Conservation (phyloP, 2,888 invertebrate genomes). For the Drosophila austrosaltans region DNA sequence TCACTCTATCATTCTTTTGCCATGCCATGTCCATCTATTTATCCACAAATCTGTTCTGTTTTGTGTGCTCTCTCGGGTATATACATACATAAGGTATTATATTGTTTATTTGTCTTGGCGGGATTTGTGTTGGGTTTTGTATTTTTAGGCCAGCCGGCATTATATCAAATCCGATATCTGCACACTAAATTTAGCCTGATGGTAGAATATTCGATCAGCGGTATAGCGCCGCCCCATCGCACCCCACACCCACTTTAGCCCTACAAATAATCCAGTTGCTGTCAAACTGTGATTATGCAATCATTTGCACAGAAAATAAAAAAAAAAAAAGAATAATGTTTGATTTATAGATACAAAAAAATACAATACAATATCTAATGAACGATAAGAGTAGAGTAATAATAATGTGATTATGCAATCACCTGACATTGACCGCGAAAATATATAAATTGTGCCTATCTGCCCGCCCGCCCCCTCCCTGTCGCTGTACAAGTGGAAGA, state of each 20-base stretch:
- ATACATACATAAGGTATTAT: not conserved
- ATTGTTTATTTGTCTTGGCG: conserved; percentile 42
- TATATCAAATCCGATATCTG: conserved; percentile 56
- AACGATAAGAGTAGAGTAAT: not conserved
- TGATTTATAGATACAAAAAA: not conserved
- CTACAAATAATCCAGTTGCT: conserved; percentile 25
- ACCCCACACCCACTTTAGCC: not conserved
- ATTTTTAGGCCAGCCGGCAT: conserved; percentile 72
- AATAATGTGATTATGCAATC: conserved; percentile 33
- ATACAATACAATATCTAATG: not conserved
- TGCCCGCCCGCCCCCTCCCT: not conserved
- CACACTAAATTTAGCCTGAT: conserved; percentile 61
- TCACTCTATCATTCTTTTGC: no score
- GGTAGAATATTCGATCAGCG: conserved; percentile 33
- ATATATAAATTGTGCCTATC: conserved; percentile 7
- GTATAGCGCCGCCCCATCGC: not conserved
- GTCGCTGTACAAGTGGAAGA: not conserved
- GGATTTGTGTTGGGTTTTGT: conserved; percentile 32
- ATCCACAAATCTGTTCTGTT: conserved; percentile 7
- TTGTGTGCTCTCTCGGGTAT: conserved; percentile 13
- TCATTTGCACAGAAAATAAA: not conserved
- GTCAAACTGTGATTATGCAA: conserved; percentile 66
- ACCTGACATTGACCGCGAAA: conserved; percentile 69
- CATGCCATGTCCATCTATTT: not conserved
- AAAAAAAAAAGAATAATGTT: not conserved